phyloP scores from a whole-genome alignment of 1,140 invertebrate genomes.

The Diorhabda sublineata region DNA sequence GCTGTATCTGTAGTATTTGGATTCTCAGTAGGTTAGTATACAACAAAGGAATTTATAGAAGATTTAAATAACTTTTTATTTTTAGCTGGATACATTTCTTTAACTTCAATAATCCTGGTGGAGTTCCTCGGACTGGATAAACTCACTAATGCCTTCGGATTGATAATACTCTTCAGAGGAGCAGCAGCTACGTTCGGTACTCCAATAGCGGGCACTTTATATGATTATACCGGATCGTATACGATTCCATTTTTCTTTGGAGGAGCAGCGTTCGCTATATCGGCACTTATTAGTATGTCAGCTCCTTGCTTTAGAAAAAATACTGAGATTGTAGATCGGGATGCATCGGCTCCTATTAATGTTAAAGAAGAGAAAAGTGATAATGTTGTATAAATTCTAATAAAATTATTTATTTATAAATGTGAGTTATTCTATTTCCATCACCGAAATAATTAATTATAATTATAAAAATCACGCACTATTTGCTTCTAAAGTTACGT shows the following conservation, averaged over 20 bases:
- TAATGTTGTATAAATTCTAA: background rate
- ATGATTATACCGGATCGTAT: constrained; percentile 81
- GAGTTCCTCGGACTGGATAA: constrained; percentile 93
- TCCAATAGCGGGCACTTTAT: constrained; percentile 79
- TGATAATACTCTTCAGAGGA: constrained; percentile 91
- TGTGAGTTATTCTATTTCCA: too few relatives aligned
- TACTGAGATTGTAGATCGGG: background rate
- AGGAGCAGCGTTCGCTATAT: constrained; percentile 79
- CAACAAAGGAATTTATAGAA: background rate
- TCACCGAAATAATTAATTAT: too few relatives aligned
- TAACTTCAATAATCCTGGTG: constrained; percentile 96
- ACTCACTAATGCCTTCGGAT: constrained; percentile 93
- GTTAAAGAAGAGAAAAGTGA: background rate
- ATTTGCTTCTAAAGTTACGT: too few relatives aligned
- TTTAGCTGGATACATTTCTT: constrained; percentile 91
- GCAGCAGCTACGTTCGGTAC: constrained; percentile 83
- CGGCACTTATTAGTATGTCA: constrained; percentile 75
- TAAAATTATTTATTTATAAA: background rate
- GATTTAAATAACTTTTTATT: constrained; percentile 15
- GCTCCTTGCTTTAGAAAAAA: constrained; percentile 4
- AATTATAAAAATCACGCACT: too few relatives aligned
- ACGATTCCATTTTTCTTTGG: constrained; percentile 89
- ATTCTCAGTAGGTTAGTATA: constrained; percentile 86
- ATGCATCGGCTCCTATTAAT: constrained; percentile 3
- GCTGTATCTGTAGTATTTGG: constrained; percentile 89